Percentiles rank a stretch among this genome's conserved stretches.
These are phyloP conservation scores for Rhynchonycteris naso DNA, from an alignment of 2,797 vertebrate genomes.

Conservation along the genomic window DNA sequence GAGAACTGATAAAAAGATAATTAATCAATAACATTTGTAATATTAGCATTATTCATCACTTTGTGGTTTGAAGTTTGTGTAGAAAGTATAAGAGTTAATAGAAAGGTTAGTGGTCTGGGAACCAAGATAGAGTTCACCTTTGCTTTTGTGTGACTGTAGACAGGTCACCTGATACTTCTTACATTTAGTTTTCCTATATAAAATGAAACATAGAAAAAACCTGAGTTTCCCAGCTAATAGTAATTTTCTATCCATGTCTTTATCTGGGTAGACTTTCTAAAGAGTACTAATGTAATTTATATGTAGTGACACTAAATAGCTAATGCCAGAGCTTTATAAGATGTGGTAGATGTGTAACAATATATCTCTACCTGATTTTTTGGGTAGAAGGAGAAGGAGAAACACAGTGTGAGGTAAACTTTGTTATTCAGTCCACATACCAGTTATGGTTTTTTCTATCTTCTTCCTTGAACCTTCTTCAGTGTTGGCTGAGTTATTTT, in stretches of 20 bases:
- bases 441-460: slow-evolving; percentile 15
- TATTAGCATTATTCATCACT: not conserved
- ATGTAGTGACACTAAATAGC: slow-evolving; percentile 8
- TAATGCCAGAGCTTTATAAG: not conserved
- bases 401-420: not conserved
- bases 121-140: not conserved
- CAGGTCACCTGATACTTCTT: not conserved
- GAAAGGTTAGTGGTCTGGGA: not conserved
- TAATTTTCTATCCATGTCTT: not conserved
- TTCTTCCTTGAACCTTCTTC: slow-evolving; percentile 31
- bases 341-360: not conserved
- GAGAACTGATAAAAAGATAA: not conserved
- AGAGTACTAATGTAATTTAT: not conserved
- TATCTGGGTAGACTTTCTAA: not conserved
- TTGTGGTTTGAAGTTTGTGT: slow-evolving; percentile 15
- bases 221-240: not conserved
- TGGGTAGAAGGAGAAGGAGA: not conserved
- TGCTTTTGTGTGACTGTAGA: not conserved
- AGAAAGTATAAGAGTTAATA: not conserved
- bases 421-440: not conserved
- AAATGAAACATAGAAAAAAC: slow-evolving; percentile 26
- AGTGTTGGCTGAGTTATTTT: slow-evolving; percentile 8
- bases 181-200: not conserved
- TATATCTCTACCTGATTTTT: not conserved
- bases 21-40: not conserved